Evolutionary conservation across 2,888 invertebrate species (phyloP), one percentile per base, ranked within the genome.

Genomic region (Eupithecia tripunctaria): DNA sequence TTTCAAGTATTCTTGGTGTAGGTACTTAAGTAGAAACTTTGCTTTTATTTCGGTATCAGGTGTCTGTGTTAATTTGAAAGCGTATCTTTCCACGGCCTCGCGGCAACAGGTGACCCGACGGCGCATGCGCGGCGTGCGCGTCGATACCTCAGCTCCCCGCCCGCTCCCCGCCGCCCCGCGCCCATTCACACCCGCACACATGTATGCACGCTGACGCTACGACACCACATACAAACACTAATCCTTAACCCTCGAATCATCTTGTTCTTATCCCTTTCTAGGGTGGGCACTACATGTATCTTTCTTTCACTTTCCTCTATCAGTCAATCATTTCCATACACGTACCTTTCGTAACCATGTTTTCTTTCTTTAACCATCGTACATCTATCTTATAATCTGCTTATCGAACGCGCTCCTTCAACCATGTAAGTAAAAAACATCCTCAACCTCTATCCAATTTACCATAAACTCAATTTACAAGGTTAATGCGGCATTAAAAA

Each of bases 71-170:
- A 91, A 93, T 93, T 91, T 91, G 86, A 91, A 92, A 90, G 90
- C 90, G 93, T 93, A 93, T 89, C 86, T 93, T 93, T 93, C 93
- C 93, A 92, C 86, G 91, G 90, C 88, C 89, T 92, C 85, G 86
- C 90, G 89, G 93, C 94, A 94, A 94, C 94, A 94, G 93, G 94
- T 94, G 92, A 87, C 83, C 80, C 80, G 82, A 83, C 84, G 81
- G 90, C 93, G 93, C 93, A 91, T 84, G 93, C 93, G 94, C 88
- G 91, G 86, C 90, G 88, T 83, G 85, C 91, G 87, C 89, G 92
- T 93, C 94, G 90, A 92, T 92, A 92, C 91, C 90, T 81, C 90
- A 73, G 88, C 71, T 84, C 87, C 86, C 82, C 84, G 80, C 82
- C 79, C 81, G n/a, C 81, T 80, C 79, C 79, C 72, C 85, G 68